Base-by-base conservation (phyloP, 37 sponge, comb jelly and placozoan genomes). In the Dysidea cf. avara region DNA sequence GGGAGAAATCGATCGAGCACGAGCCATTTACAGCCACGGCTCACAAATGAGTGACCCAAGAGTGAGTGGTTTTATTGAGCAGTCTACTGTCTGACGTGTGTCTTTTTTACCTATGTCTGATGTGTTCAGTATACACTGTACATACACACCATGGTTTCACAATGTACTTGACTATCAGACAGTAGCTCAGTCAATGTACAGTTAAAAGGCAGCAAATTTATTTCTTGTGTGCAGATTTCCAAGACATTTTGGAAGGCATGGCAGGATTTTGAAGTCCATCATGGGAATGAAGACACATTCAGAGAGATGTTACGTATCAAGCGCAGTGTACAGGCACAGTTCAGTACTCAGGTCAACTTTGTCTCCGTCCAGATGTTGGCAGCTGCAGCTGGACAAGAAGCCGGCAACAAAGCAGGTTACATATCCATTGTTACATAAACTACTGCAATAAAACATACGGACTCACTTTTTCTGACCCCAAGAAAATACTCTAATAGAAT, bases 251-350 rank as follows among this genome's bases (percentile, higher is more conserved):
- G 93, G 94, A 87, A 92, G 85, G 78, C 81, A 17, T 97, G 99
- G 99, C 92, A 97, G 57, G 92, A 86, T 67, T 97, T 94, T 86
- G 99, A 97, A 60, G 95, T 97, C 40, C 70, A 69, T 53, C 90
- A 97, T 77, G 99, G 99, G 40, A 97, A 94, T 61, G 99, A 97
- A 80, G 99, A 97, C 67, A 94, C 99, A 22, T 97, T 94, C 68
- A 74, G 96, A 37, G 99, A 97, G 75, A 94, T 97, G 99, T 84
- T 97, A 68, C 81, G 99, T 12, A 94, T 97, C 32, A 97, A 97
- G 73, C 88, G 99, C 20, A 97, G 95, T 43, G 85, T 97, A 6
- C 95, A 94, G 56, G 99, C 96, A n/a, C 91, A 97, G 81, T 97
- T 55, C 66, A 97, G 92, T 81, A 97, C 95, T 14, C 84, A 92